Evolutionary conservation across 2,113 vertebrate species (phyloP), one percentile per base, ranked within the genome.

Genomic region (Tamias sibiricus): DNA sequence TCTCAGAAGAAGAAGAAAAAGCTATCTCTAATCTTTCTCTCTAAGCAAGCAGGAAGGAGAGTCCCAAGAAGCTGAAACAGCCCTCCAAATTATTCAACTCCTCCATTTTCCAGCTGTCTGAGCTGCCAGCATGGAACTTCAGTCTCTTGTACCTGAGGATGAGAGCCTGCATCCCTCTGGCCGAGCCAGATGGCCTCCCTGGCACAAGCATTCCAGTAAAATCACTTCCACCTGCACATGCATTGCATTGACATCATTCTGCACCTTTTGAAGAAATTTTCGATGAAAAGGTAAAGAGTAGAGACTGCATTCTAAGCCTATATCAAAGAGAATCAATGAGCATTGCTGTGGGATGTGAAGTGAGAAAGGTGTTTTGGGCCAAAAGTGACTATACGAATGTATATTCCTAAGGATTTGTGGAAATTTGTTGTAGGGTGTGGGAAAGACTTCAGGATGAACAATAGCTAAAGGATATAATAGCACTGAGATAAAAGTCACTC

Each of bases 191-290:
- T 16, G 44, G 26, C 37, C 19, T 64, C 42, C 4, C 0, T 64
- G 2, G 11, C 32, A 12, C 3, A 0, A 11, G 5, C 3, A 17
- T 2, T 32, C 24, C 4, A 52, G 3, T 2, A 6, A 42, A 40
- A 52, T 66, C 35, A 35, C 42, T 64, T 49, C 69, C 8, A 28
- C 42, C 80, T 75, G 28, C 1, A 19, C 12, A 30, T 16, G 11
- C 17, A 52, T 64, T 4, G 8, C 64, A 16, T 28, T 12, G 22
- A 57, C 22, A 42, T 35, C 20, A 26, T 76, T 40, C 44, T 42
- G 19, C 8, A 32, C 52, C 7, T 42, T 76, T 66, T 12, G 8
- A 54, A 32, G 8, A 24, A 30, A 0, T 28, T 2, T 40, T 4
- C 8, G 17, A 3, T 35, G 13, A 17, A 40, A 47, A 66, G 11